These are phyloP conservation scores for Ophion obscuratus DNA, from an alignment of 2,888 invertebrate genomes.

Conservation along the genomic window DNA sequence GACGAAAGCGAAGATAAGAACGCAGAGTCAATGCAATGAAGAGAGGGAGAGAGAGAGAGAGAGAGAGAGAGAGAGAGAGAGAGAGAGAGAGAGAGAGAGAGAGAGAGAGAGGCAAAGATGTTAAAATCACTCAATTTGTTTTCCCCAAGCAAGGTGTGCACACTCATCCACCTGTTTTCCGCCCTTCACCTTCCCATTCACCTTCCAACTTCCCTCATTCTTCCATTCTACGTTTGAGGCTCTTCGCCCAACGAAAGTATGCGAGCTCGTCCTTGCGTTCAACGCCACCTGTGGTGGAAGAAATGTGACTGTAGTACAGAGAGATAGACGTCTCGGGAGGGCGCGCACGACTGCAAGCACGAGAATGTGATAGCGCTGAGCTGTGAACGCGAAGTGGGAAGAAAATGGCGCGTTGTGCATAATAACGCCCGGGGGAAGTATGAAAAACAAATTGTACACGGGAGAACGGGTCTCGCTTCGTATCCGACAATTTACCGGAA, in stretches of 20 bases:
- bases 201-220: constrained; percentile 17
- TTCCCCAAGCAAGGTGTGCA: constrained; percentile 22
- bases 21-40: constrained; percentile 2
- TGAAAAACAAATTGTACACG: constrained; percentile 39
- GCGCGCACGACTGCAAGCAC: constrained; percentile 25
- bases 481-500: constrained; percentile 3
- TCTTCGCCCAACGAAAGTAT: constrained; percentile 43
- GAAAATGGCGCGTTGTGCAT: constrained; percentile 45
- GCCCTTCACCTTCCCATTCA: constrained; percentile 20
- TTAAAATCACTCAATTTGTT: constrained; percentile 34
- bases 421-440: constrained; percentile 51
- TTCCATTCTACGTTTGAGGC: constrained; percentile 48
- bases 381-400: constrained; percentile 11
- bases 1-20: constrained; percentile 16
- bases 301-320: constrained; percentile 8
- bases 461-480: not conserved
- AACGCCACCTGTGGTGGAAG: constrained; percentile 29
- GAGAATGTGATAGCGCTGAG: constrained; percentile 35
- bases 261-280: constrained; percentile 24
- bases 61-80: not conserved
- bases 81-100: not conserved
- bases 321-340: constrained; percentile 1
- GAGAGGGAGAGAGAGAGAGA: constrained; percentile 5
- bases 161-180: not conserved
- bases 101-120: not conserved